Conservation (phyloP, 2,888 invertebrate genomes). For the Muschampia staudingeri region DNA sequence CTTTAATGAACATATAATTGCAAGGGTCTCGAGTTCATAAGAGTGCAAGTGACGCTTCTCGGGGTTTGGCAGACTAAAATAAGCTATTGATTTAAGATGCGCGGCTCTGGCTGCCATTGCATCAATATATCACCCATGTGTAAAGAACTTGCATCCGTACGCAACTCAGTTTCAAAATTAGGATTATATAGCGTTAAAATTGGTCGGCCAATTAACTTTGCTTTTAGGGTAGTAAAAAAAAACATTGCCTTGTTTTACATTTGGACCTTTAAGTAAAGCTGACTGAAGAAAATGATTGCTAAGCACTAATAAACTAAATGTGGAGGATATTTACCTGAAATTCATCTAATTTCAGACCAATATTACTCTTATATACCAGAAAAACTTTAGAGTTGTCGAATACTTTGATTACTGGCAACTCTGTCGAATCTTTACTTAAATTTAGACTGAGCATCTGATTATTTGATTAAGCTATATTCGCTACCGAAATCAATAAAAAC, state of each 20-base stretch:
- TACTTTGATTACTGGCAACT: slow-evolving; percentile 2
- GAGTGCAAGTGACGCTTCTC: too few species aligned
- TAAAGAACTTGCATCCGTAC: too few species aligned
- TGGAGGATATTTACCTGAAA: background rate
- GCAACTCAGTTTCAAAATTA: too few species aligned
- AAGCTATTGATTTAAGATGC: too few species aligned
- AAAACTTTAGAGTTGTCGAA: background rate
- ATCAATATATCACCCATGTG: too few species aligned
- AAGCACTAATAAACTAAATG: background rate
- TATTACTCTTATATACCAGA: background rate
- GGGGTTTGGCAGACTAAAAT: too few species aligned
- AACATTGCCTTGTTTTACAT: background rate
- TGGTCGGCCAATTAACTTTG: too few species aligned
- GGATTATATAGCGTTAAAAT: too few species aligned
- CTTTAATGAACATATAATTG: too few species aligned
- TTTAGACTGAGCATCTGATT: slow-evolving; percentile 6
- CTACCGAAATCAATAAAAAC: background rate
- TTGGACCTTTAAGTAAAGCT: slow-evolving; percentile 8
- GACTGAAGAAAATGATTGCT: background rate
- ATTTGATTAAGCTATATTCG: slow-evolving; percentile 11
- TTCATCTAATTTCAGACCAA: background rate
- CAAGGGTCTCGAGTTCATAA: too few species aligned
- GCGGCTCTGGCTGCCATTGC: too few species aligned
- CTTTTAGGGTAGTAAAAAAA: too few species aligned
- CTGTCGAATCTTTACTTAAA: background rate